Base-by-base conservation (phyloP, 1,140 invertebrate genomes). In the Drosophila fuyamai region DNA sequence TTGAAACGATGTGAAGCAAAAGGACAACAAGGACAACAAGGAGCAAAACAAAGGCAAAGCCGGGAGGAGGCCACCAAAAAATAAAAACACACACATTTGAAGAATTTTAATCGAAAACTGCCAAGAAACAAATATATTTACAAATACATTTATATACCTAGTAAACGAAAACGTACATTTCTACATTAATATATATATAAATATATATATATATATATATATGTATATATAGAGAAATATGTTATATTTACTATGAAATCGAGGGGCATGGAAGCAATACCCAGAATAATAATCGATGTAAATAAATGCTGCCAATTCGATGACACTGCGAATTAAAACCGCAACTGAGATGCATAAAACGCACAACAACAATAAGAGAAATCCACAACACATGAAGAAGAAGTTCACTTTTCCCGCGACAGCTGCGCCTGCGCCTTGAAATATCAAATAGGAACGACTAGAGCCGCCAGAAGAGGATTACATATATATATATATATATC, bases 61-160 rank as follows among this genome's bases (percentile, higher is more conserved):
- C 41, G 16, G 9, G 10, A 60, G 56, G 53, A 71, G 67, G 76
- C 72, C 60, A 72, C 50, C 54, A 76, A 51, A 48, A 58, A 66
- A 61, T 40, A 16, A 32, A 18, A 48, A n/a, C 23, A 51, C 48
- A 51, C n/a, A 78, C 65, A 79, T 84, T 88, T 74, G 58, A 90
- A 89, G 84, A 88, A 88, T 88, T 88, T 88, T 78, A 88, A 89
- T 84, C 84, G 66, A 88, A 89, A 75, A 88, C 84, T 88, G 84
- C 84, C 84, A 89, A 76, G 54, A 68, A 74, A 81, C 47, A 76
- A 79, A 74, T 51, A 67, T 66, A 79, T 68, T 74, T 51, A 63
- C 54, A 78, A 54, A 58, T 48, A 58, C 68, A 74, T 74, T 74
- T 73, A 80, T 80, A 81, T 57, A 61, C 51, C n/a, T 76, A 68